phyloP scores from a whole-genome alignment of 2,113 vertebrate species.

The cattle (Bos taurus) region ARS-UCD2.0 NC_037345.1:64880501-64881000 shows the following conservation, averaged over 20 bases:
- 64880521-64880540: too few species aligned
- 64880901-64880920: background rate
- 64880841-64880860: too few species aligned
- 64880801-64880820: background rate
- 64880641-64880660: background rate
- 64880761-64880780: background rate
- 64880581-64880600: background rate
- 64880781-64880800: background rate
- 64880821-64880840: background rate
- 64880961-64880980: too few species aligned
- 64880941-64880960: background rate
- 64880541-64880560: too few species aligned
- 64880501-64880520: too few species aligned
- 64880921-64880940: background rate
- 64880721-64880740: background rate
- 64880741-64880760: background rate
- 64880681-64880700: background rate
- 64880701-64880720: background rate
- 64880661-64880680: background rate
- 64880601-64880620: background rate
- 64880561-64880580: background rate
- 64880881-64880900: background rate
- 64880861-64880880: background rate
- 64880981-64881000: background rate
- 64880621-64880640: background rate